Conservation (phyloP, 2,888 invertebrate species). For the Melitaea athalia region DNA sequence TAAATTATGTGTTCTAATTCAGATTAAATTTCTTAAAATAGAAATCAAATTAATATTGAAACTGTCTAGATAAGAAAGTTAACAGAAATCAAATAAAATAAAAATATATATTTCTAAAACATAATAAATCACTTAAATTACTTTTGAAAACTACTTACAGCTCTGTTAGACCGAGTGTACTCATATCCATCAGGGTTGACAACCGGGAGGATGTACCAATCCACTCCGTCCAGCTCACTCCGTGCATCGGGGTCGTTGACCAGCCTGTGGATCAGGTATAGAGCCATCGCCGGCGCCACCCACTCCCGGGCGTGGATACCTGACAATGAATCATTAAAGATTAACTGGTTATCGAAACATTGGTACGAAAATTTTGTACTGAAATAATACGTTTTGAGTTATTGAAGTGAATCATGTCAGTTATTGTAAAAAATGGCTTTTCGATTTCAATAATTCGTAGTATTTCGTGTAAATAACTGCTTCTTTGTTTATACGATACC, state of each 20-base stretch:
- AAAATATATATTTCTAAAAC: neutral
- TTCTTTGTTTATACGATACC: no score
- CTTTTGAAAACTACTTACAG: slow-evolving; percentile 51
- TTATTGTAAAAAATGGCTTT: neutral
- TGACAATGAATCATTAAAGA: slow-evolving; percentile 38
- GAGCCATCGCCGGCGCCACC: slow-evolving; percentile 84
- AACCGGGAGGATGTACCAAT: slow-evolving; percentile 86
- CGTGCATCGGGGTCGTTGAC: slow-evolving; percentile 57
- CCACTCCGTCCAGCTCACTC: slow-evolving; percentile 79
- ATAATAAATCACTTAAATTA: neutral
- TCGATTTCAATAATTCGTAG: neutral
- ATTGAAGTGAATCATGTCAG: slow-evolving; percentile 2
- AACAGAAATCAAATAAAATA: neutral
- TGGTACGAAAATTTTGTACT: slow-evolving; percentile 15
- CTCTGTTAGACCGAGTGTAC: slow-evolving; percentile 69
- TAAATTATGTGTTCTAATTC: no score
- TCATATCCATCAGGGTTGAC: slow-evolving; percentile 89
- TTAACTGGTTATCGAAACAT: slow-evolving; percentile 12
- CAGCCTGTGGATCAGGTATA: slow-evolving; percentile 82
- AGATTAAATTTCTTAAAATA: no score
- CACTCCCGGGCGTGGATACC: slow-evolving; percentile 85
- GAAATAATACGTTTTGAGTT: neutral
- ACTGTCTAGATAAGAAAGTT: no score
- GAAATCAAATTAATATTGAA: no score
- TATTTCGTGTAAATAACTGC: no score